A percentile compares a stretch with the other conserved stretches of the same genome.
Conservation (phyloP, 2,888 invertebrate genomes). For the Tinea semifulvella region DNA sequence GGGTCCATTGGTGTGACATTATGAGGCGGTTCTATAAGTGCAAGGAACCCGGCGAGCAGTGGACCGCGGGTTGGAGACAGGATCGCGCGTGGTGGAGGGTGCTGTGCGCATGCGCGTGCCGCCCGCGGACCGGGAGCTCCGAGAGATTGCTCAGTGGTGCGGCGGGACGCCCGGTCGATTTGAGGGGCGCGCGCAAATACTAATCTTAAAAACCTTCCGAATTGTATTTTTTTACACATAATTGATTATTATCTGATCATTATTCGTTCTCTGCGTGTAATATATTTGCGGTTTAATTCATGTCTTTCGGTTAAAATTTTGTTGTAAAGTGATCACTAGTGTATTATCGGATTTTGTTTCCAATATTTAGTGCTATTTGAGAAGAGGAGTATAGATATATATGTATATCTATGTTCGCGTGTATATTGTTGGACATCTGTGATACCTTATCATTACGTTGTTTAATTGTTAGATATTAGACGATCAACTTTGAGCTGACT, state of each 20-base stretch:
- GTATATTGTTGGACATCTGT: constrained; percentile 4
- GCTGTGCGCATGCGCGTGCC: constrained; percentile 43
- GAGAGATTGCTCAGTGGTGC: constrained; percentile 56
- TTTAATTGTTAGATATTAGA: background rate
- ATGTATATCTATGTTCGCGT: background rate
- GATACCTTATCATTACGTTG: constrained; percentile 1
- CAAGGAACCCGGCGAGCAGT: constrained; percentile 1
- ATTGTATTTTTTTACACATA: constrained; percentile 29
- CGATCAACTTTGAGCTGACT: background rate
- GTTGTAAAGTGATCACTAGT: background rate
- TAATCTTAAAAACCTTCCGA: constrained; percentile 29
- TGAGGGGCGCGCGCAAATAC: constrained; percentile 44
- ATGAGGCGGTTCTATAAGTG: constrained; percentile 1
- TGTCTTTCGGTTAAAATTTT: background rate
- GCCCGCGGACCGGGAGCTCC: constrained; percentile 39
- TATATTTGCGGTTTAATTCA: background rate
- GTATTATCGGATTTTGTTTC: constrained; percentile 8
- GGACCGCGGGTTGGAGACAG: constrained; percentile 24
- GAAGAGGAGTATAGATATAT: too few species aligned
- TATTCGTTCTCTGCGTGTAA: background rate
- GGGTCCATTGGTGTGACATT: constrained; percentile 3
- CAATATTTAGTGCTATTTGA: constrained; percentile 6
- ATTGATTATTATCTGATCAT: constrained; percentile 3
- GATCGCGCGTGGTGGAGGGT: constrained; percentile 20
- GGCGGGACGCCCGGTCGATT: constrained; percentile 61